phyloP scores from a whole-genome alignment of 92 coral and sea anemone species.

The Metridium senile region DNA sequence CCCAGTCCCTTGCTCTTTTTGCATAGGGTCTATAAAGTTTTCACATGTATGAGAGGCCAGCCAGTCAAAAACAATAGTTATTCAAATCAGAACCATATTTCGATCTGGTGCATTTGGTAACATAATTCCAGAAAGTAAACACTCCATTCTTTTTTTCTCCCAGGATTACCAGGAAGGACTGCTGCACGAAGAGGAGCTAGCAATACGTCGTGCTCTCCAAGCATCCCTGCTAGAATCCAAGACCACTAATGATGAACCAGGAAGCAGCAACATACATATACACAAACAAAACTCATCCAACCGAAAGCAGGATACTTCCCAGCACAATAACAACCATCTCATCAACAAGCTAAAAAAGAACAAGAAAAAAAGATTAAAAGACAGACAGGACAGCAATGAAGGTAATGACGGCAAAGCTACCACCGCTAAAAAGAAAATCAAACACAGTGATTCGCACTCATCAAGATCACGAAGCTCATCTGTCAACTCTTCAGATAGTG shows the following conservation, averaged over 20 bases:
- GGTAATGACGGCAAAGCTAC: conserved; percentile 4
- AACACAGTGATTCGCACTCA: neutral
- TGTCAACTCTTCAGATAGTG: conserved; percentile 10
- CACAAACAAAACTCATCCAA: neutral
- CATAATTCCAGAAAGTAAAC: too few species aligned
- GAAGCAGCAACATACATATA: neutral
- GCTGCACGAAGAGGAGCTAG: conserved; percentile 91
- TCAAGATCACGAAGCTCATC: conserved; percentile 42
- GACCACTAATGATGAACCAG: conserved; percentile 34
- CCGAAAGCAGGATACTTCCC: neutral
- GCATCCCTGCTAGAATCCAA: conserved; percentile 86
- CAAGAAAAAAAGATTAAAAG: conserved; percentile 14
- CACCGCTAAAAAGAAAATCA: neutral
- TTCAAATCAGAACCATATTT: too few species aligned
- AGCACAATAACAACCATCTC: conserved; percentile 14
- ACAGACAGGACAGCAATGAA: neutral
- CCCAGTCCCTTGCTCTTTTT: too few species aligned
- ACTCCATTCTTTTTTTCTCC: neutral
- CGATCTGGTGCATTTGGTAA: too few species aligned
- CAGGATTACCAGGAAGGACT: conserved; percentile 95
- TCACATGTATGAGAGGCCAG: too few species aligned
- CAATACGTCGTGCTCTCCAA: conserved; percentile 86
- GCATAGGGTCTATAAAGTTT: too few species aligned
- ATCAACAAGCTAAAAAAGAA: neutral
- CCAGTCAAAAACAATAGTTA: too few species aligned